These are phyloP conservation scores for Drosophila nr. perissopoda DNA, from an alignment of 2,888 invertebrate genomes.

Conservation along the genomic window DNA sequence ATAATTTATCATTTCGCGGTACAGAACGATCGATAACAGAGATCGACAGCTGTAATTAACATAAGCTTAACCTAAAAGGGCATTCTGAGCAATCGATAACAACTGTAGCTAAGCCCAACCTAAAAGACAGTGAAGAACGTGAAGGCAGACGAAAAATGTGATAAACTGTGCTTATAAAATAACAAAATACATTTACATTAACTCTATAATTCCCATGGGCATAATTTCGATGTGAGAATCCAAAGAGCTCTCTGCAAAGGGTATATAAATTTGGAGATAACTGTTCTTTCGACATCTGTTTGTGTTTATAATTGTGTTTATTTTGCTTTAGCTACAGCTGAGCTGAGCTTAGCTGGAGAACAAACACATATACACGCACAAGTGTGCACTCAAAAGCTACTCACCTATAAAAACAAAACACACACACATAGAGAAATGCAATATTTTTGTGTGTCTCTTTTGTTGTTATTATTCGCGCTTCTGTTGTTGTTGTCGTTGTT, in stretches of 20 bases:
- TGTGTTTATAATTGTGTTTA: conserved; percentile 30
- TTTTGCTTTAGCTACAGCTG: conserved; percentile 39
- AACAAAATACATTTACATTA: neutral
- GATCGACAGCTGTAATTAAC: neutral
- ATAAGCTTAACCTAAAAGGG: neutral
- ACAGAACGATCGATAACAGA: neutral
- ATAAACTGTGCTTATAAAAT: neutral
- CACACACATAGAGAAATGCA: conserved; percentile 17
- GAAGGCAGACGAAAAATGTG: neutral
- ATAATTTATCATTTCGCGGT: neutral
- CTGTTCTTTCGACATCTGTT: conserved; percentile 2
- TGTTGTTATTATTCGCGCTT: conserved; percentile 18
- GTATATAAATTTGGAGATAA: neutral
- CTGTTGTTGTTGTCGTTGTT: conserved; percentile 40
- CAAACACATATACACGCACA: conserved; percentile 46
- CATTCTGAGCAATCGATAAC: neutral
- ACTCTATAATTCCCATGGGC: neutral
- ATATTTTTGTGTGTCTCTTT: conserved; percentile 14
- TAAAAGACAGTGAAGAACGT: neutral
- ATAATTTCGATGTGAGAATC: neutral
- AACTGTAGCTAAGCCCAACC: neutral
- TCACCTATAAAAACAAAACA: conserved; percentile 51
- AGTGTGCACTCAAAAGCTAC: conserved; percentile 39
- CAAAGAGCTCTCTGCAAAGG: neutral
- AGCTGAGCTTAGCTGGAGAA: conserved; percentile 53